Base-by-base conservation (phyloP, 2,888 invertebrate species). In the Anthophora plumipes region DNA sequence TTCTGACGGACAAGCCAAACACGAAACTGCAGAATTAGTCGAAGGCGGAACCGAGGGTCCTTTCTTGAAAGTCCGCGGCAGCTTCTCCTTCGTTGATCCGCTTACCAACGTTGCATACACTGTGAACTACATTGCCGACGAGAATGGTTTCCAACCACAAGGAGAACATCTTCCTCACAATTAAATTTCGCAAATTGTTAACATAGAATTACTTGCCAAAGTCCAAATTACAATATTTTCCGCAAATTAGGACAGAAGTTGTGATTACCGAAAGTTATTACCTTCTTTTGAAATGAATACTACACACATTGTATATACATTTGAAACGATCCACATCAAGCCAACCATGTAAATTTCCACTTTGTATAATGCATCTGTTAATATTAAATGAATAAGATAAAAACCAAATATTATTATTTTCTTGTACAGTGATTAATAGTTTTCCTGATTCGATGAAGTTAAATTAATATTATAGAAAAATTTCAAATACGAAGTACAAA, bases 81-180 rank as follows among this genome's bases (percentile, higher is more conserved):
- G 88, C 57, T 91, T 80, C 83, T 73, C 85, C 17, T 92, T 79
- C 64, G 88, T 90, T 54, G 90, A 91, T 12, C 91, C 91, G 7
- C 43, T 12, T 1, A 86, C 89, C 67, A 82, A 85, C 55, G 77
- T 83, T 14, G 72, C 69, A 59, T 91, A 86, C 85, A 80, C 84
- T 31, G 86, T 91, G 31, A 87, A 70, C 8, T 50, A 43, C n/a
- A 17, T 73, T 43, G 74, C 69, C 12, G 78, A 78, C 22, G 59
- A 78, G 9, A 60, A 39, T 64, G 78, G 78, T 17, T 78, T 77
- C 69, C 78, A 78, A 2, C 63, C 78, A 17, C 20, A 69, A 5
- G 78, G 63, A 25, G 31, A 64, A 1, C 79, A 79, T 22, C 59
- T 79, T 39, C 71, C 79, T 0, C 5, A 9, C 4, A 43, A 17